Evolutionary conservation across 2,888 invertebrate genomes (phyloP), one percentile per base, ranked within the genome.

Genomic region (Eupsilia transversa): DNA sequence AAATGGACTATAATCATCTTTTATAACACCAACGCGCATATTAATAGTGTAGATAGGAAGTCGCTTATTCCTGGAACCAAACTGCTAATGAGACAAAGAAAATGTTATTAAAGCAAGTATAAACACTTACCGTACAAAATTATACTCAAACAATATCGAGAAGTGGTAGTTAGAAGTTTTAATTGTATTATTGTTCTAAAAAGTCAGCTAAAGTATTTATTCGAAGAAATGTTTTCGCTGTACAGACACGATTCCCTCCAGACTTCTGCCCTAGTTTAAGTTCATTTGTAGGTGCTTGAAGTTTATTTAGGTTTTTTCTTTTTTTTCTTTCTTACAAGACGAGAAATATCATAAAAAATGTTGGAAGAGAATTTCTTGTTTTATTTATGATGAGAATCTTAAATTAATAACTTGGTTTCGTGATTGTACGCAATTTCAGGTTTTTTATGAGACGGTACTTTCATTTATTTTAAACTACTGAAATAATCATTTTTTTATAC

Each of bases 141-240:
- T 46, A 38, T n/a, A 10, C 60, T 49, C 23, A 56, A 63, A 52
- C 41, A 79, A 72, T 38, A 71, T 69, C 63, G 6, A 30, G 33
- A 59, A 66, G 41, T 70, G 41, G 33, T 43, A 61, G 30, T 74
- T 54, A 52, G 38, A 82, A 82, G 57, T 82, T 73, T 60, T 73
- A 82, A 80, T 79, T 73, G 27, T 30, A 68, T 69, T 73, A 76
- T 66, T 79, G 59, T 85, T 85, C 23, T 30, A 63, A 54, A 71
- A 74, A 43, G 23, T 56, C 63, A 61, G 46, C 57, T 60, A 4
- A 75, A 63, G 17, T 78, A 73, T 83, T 73, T 77, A 79, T 85
- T 83, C 70, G 57, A 59, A 67, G 67, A 72, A 82, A 78, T 65
- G 35, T 78, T 85, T 64, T 49, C 35, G 46, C 52, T 65, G 9